Base-by-base conservation (phyloP, 2,888 invertebrate species). In the Aleiodes testaceus region DNA sequence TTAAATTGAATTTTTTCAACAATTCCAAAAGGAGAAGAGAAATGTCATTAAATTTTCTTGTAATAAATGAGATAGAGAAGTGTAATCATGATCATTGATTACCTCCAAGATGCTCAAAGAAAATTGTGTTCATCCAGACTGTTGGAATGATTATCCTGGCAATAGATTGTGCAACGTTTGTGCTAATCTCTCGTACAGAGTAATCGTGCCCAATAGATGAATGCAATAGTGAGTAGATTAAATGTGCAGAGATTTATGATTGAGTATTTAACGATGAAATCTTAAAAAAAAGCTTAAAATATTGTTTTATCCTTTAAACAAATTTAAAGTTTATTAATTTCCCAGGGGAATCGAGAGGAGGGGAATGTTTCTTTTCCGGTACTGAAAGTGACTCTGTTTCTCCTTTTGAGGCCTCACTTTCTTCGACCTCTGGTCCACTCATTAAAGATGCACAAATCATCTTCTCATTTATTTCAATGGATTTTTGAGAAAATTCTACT, bases 81-180 rank as follows among this genome's bases (percentile, higher is more conserved):
- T 9, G 11, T 36, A 36, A 36, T 36, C 36, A 36, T 36, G 36
- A 36, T 36, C 11, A 36, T 36, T 36, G 36, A 36, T 36, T 36
- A 36, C 36, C 6, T 36, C 9, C 36, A 36, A 36, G 36, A 36
- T 36, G 36, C 11, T 36, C 2, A 6, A 36, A 36, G 36, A 36
- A 36, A 36, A 36, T 36, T 36, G 36, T 7, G 36, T 11, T 14
- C 11, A 59, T 16, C 59, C 26, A n/a, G 7, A 55, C 36, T 36
- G 59, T 42, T 3, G 7, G 16, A 42, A n/a, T 42, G 36, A 59
- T 59, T 59, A 59, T 3, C 36, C 18, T 16, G 14, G 36, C 59
- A 59, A 59, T 36, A 59, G 18, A 59, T 59, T 59, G 59, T 59
- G 59, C 59, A 59, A 59, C 42, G 16, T 36, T 59, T 42, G 16